A percentile compares a stretch with the other conserved stretches of the same genome.
Conservation (phyloP, 2,888 invertebrate species). For the Ormyrus nitidulus region DNA sequence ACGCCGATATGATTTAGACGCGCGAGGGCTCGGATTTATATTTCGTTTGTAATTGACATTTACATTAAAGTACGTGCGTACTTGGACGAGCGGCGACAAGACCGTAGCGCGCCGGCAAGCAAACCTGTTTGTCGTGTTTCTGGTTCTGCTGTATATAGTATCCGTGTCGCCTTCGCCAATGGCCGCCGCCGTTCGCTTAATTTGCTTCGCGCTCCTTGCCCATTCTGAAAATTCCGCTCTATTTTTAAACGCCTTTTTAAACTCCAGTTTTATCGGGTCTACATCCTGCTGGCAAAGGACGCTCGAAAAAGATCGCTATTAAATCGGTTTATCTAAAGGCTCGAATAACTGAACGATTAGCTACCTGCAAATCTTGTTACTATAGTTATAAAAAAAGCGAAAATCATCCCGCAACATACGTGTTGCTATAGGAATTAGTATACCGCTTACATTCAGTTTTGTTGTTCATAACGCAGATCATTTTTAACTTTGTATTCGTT, state of each 20-base stretch:
- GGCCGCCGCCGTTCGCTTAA: slow-evolving; percentile 36
- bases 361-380: too few relatives aligned
- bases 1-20: slow-evolving; percentile 26
- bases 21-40: slow-evolving; percentile 33
- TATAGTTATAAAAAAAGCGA: too few relatives aligned
- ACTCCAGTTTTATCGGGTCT: too few relatives aligned
- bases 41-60: slow-evolving; percentile 61
- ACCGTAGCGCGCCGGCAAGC: slow-evolving; percentile 1
- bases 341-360: too few relatives aligned
- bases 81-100: slow-evolving; percentile 41
- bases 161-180: slow-evolving; percentile 47
- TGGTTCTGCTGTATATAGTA: slow-evolving; percentile 13
- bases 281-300: too few relatives aligned
- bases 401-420: too few relatives aligned
- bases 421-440: too few relatives aligned
- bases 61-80: slow-evolving; percentile 59
- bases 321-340: too few relatives aligned
- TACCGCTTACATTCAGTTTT: too few relatives aligned
- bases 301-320: too few relatives aligned
- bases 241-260: background rate
- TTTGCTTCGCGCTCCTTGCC: slow-evolving; percentile 19
- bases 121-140: slow-evolving; percentile 59
- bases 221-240: slow-evolving; percentile 3
- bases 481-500: too few relatives aligned
- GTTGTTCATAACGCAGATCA: too few relatives aligned